Percentiles rank a stretch among this genome's conserved stretches.
Conservation (phyloP, 1,140 invertebrate genomes). For the Drepana arcuata region DNA sequence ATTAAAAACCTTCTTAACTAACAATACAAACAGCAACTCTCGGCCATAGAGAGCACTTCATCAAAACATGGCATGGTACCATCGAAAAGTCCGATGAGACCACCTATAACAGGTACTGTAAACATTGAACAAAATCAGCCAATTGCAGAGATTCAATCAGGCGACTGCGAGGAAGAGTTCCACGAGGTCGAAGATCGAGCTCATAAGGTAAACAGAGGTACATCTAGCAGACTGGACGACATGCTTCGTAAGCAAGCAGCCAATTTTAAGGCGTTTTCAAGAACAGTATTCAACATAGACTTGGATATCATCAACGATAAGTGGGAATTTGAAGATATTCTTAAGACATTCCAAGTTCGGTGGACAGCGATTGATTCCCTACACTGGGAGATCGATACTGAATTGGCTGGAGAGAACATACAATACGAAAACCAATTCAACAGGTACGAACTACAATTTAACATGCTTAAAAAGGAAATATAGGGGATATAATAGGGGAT, state of each 20-base stretch:
- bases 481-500: too few species aligned
- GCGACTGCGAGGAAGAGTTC: too few species aligned
- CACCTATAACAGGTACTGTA: neutral
- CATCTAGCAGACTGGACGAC: slow-evolving; percentile 1
- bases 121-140: too few species aligned
- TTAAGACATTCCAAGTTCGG: neutral
- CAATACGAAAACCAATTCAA: slow-evolving; percentile 1
- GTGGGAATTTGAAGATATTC: slow-evolving; percentile 6
- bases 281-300: slow-evolving; percentile 2
- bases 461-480: slow-evolving; percentile 2
- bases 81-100: neutral
- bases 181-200: neutral
- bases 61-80: too few species aligned
- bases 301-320: slow-evolving; percentile 2
- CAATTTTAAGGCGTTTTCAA: slow-evolving; percentile 3
- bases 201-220: neutral
- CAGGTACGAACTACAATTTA: slow-evolving; percentile 2
- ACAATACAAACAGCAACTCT: neutral
- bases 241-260: slow-evolving; percentile 1
- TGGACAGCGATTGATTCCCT: slow-evolving; percentile 4
- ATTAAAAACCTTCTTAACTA: neutral
- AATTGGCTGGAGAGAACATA: neutral
- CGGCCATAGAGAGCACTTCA: neutral
- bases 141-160: too few species aligned
- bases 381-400: slow-evolving; percentile 8